Base-by-base conservation (phyloP, 2,113 vertebrate species). In the Synchiropus splendidus region DNA sequence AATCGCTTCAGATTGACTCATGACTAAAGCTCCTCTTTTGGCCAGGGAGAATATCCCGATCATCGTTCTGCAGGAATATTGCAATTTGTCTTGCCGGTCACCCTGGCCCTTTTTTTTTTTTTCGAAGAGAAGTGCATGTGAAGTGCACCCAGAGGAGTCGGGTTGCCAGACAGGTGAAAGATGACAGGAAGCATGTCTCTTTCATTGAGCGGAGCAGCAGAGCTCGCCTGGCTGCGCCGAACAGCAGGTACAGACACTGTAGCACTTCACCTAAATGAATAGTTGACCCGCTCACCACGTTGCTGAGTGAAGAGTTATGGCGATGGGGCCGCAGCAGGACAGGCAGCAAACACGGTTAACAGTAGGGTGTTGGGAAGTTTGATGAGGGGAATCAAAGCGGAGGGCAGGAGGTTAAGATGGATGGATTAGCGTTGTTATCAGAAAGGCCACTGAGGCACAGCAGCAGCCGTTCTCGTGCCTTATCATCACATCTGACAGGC, bases 221-320 rank as follows among this genome's bases (percentile, higher is more conserved):
- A 5, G 42, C 42, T 53, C 6, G 4, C 38, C 45, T 27, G 46
- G 62, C 64, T 45, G 56, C 59, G 64, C 61, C 16, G 40, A 72
- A 56, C 70, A 75, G 64, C 66, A 68, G 67, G 56, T 48, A 39
- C 58, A 55, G 68, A 48, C 59, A 47, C 59, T 36, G 64, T 64
- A 61, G 57, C 72, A 72, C 68, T 73, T 71, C 70, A 65, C 57
- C 71, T 60, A 77, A 79, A 82, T 78, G 52, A 78, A 79, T 71
- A 61, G 67, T 51, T 78, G 67, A 75, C 72, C 75, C 27, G 48
- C 44, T 54, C 48, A 42, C 56, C 48, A 30, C 39, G 40, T 36
- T 6, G 63, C 66, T 2, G 52, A 64, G 54, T 21, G 55, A 74
- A 73, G 62, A 81, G 54, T 68, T 75, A 79, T 72, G 59, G 59